Evolutionary conservation across 2,113 vertebrate genomes (phyloP).

Genomic region (human): GRCh38 chr7:47276501-47277000

Average conservation of each 20-base stretch:
- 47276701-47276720: too few species aligned
- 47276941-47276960: not conserved
- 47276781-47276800: not conserved
- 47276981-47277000: not conserved
- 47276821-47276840: not conserved
- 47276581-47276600: not conserved
- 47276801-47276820: not conserved
- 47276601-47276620: rapidly evolving
- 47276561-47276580: rapidly evolving
- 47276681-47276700: not conserved
- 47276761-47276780: not conserved
- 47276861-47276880: not conserved
- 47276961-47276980: not conserved
- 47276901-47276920: not conserved
- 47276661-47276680: not conserved
- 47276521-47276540: not conserved
- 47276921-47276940: not conserved
- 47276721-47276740: not conserved
- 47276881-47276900: not conserved
- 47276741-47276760: not conserved
- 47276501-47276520: not conserved
- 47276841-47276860: too few species aligned
- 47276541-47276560: not conserved
- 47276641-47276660: not conserved
- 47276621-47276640: not conserved